Percentiles rank a stretch among this genome's conserved stretches.
Evolutionary conservation across 2,888 invertebrate genomes (phyloP).

Genomic region (Chirona hameri): DNA sequence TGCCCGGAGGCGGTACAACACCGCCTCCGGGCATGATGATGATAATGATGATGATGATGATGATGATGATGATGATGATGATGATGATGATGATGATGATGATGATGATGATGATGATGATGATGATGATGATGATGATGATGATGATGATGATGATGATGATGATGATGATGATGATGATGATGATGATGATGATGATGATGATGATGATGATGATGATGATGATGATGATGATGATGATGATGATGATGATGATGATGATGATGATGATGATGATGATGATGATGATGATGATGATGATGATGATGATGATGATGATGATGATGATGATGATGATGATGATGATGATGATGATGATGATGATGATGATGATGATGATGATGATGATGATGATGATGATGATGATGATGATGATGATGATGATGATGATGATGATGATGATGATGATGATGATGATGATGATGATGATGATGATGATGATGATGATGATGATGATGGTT

Average conservation of each 20-base stretch:
- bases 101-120: slow-evolving; percentile 22
- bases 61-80: slow-evolving; percentile 22
- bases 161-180: slow-evolving; percentile 22
- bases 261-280: slow-evolving; percentile 22
- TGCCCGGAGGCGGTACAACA: no score
- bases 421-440: slow-evolving; percentile 22
- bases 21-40: no score
- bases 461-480: slow-evolving; percentile 22
- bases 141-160: slow-evolving; percentile 22
- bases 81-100: slow-evolving; percentile 9
- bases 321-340: slow-evolving; percentile 22
- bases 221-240: slow-evolving; percentile 22
- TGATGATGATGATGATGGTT: no score
- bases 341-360: slow-evolving; percentile 22
- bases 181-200: slow-evolving; percentile 22
- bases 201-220: slow-evolving; percentile 22
- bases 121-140: slow-evolving; percentile 22
- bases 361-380: slow-evolving; percentile 22
- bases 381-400: slow-evolving; percentile 22
- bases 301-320: slow-evolving; percentile 22
- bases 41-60: slow-evolving; percentile 22
- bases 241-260: slow-evolving; percentile 22
- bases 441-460: slow-evolving; percentile 22
- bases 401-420: slow-evolving; percentile 22
- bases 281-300: slow-evolving; percentile 22